These are phyloP conservation scores for Chironomus tepperi DNA, from an alignment of 1,140 invertebrate species.

Conservation along the genomic window DNA sequence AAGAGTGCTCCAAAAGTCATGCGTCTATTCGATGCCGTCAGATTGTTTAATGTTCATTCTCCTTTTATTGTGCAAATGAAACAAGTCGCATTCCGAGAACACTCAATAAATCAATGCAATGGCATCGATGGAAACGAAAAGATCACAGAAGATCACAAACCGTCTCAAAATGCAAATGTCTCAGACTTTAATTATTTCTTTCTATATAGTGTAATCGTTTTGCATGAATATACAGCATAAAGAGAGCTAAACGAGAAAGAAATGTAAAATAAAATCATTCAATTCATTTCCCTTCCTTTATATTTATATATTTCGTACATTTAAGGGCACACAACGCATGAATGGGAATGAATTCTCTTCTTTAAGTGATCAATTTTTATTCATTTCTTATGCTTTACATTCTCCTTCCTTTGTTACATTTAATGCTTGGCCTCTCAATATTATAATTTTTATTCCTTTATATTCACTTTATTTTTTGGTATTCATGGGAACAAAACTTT, in stretches of 20 bases:
- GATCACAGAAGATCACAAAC: not conserved
- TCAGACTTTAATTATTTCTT: slow-evolving; percentile 14
- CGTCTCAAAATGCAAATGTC: slow-evolving; percentile 7
- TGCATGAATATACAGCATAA: not conserved
- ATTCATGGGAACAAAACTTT: slow-evolving; percentile 8
- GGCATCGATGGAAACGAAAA: not conserved
- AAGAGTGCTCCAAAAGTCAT: not conserved
- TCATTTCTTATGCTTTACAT: too few species aligned
- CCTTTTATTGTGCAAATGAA: slow-evolving; percentile 2
- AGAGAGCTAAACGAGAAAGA: not conserved
- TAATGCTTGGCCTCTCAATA: not conserved
- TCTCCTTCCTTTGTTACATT: not conserved
- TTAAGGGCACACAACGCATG: not conserved
- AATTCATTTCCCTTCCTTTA: not conserved
- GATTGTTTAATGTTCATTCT: not conserved
- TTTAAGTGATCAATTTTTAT: not conserved
- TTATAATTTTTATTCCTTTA: not conserved
- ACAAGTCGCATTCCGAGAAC: not conserved
- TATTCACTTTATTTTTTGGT: too few species aligned
- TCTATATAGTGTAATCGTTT: not conserved
- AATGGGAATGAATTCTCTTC: not conserved
- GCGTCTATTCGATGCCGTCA: not conserved
- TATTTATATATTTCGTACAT: too few species aligned
- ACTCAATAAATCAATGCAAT: slow-evolving; percentile 5
- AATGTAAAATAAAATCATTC: not conserved